Percentiles rank a stretch among this genome's conserved stretches.
phyloP scores from a whole-genome alignment of 2,113 vertebrate genomes.

The Nycticorax nycticorax region DNA sequence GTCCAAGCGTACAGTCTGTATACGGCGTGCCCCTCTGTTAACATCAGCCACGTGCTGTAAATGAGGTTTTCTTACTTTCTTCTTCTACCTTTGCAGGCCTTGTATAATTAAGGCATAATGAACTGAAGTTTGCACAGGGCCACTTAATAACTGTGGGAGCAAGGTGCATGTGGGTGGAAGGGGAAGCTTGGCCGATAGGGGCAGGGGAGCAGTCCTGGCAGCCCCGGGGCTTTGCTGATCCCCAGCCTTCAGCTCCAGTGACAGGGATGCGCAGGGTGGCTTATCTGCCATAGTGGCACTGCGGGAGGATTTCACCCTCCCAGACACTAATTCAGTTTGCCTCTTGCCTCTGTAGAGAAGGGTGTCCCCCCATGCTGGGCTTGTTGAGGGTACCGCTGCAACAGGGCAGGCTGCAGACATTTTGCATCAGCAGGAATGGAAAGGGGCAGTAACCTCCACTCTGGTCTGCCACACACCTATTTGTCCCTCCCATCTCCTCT shows the following conservation, averaged over 20 bases:
- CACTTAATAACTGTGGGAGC: background rate
- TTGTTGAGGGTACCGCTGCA: background rate
- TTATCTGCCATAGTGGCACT: background rate
- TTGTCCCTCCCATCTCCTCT: background rate
- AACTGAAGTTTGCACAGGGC: background rate
- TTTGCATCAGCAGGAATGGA: background rate
- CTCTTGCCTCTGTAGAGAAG: background rate
- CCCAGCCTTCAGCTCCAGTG: background rate
- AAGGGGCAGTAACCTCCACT: background rate
- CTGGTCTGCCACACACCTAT: background rate
- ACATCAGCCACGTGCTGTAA: background rate
- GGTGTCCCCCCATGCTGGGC: background rate
- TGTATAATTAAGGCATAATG: background rate
- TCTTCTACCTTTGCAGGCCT: background rate
- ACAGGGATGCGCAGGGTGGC: fast-evolving
- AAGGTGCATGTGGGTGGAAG: background rate
- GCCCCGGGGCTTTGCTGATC: background rate
- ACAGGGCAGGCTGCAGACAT: background rate
- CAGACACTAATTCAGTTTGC: background rate
- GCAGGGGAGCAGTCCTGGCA: background rate
- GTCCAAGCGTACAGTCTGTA: background rate
- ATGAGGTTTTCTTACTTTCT: background rate
- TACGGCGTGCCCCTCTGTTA: background rate
- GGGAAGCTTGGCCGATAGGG: background rate
- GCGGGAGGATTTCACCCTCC: background rate